Base-by-base conservation (phyloP, 2,888 invertebrate species). In the Mactromeris polynyma region DNA sequence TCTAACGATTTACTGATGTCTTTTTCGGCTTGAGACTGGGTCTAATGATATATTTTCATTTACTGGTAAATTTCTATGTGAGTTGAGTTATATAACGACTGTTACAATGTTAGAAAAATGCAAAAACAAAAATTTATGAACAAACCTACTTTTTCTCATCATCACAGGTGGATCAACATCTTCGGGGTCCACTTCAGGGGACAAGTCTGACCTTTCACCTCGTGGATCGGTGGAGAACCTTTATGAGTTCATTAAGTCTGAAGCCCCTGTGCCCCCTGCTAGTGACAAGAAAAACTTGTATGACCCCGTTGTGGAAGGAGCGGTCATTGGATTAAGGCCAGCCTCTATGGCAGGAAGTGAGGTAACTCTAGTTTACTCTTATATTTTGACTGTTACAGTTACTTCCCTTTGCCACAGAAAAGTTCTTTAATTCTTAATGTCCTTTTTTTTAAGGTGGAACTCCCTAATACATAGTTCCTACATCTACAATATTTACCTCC, bases 211-310 rank as follows among this genome's bases (percentile, higher is more conserved):
- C 69, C 87, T 95, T 46, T 95, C 95, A 54, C 95, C 95, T 19
- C 93, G 94, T 40, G 95, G 95, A 0, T 95, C 95, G 0, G 88
- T 95, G n/a, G 96, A 96, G 69, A 96, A 96, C 83, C 86, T 96
- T 58, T 96, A 96, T 69, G 96, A 96, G 89, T 93, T 95, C 33
- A 95, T 96, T 40, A 93, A 94, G 4, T 94, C 94, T 0, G 95
- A 95, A 83, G 92, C 93, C n/a, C 93, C 93, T 1, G 89, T 91
- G 14, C 94, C 94, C 31, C 92, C 93, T 6, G 87, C 89, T 1
- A 77, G 79, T 64, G 91, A 89, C 69, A 85, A 91, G 81, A 90
- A 92, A 19, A 93, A 94, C 46, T 88, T 90, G 64, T 94, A 94
- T 84, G 94, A 94, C 79, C 94, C 94, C 3, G 91, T 82, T 42